These are phyloP conservation scores for Hermaeophaga mercurialis DNA, from an alignment of 2,888 invertebrate species.

Conservation along the genomic window DNA sequence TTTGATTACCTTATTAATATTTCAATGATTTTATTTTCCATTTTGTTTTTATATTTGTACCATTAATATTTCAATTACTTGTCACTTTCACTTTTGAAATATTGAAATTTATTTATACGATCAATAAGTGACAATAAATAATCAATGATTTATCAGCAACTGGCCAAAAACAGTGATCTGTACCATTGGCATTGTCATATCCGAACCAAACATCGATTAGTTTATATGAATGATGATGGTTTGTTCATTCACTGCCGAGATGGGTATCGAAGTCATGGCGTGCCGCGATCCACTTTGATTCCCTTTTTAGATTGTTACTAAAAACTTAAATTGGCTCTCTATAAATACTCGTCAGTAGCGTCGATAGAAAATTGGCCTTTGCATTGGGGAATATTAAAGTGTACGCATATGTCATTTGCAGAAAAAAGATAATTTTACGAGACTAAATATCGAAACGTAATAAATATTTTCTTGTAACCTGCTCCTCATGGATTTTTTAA, in stretches of 20 bases:
- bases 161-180: slow-evolving; percentile 2
- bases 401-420: too few relatives aligned
- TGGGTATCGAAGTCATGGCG: slow-evolving; percentile 45
- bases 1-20: too few relatives aligned
- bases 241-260: slow-evolving; percentile 50
- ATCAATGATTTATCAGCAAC: neutral
- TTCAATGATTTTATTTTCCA: too few relatives aligned
- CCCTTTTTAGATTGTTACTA: slow-evolving; percentile 10
- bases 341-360: neutral
- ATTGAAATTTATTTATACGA: neutral
- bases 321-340: neutral
- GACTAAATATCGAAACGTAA: too few relatives aligned
- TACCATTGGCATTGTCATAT: slow-evolving; percentile 45
- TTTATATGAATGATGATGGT: slow-evolving; percentile 52
- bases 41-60: too few relatives aligned
- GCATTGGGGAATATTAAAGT: too few relatives aligned
- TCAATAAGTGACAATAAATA: neutral
- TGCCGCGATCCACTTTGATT: slow-evolving; percentile 15
- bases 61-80: too few relatives aligned
- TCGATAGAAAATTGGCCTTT: too few relatives aligned
- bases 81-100: too few relatives aligned
- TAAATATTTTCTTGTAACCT: too few relatives aligned
- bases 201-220: slow-evolving; percentile 52
- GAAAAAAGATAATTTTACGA: too few relatives aligned
- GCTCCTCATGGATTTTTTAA: too few relatives aligned